A percentile compares a stretch with the other conserved stretches of the same genome.
These are phyloP conservation scores for Meiosimyza platycephala DNA, from an alignment of 2,888 invertebrate genomes.

Conservation along the genomic window DNA sequence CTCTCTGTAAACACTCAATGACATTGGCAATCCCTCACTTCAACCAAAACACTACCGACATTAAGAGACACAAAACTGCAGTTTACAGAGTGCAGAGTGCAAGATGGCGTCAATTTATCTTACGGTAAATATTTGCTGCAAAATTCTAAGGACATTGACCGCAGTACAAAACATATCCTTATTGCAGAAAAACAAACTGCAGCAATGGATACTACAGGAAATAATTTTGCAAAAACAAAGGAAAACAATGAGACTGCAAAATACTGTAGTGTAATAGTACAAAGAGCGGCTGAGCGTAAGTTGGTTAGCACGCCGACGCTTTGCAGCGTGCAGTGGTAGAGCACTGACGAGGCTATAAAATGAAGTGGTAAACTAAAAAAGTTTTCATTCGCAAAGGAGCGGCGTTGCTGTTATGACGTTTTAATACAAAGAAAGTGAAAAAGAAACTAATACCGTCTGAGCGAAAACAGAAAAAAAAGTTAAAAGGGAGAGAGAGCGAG, in stretches of 20 bases:
- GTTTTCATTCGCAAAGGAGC: constrained; percentile 60
- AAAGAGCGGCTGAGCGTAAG: constrained; percentile 4
- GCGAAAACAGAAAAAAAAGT: background rate
- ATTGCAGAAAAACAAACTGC: constrained; percentile 8
- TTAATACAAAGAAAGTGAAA: constrained; percentile 16
- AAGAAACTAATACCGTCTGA: background rate
- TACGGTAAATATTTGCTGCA: constrained; percentile 18
- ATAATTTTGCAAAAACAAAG: background rate
- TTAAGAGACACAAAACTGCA: background rate
- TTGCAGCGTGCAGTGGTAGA: constrained; percentile 42
- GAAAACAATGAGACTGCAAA: background rate
- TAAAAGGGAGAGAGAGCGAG: background rate
- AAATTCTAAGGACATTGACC: constrained; percentile 24
- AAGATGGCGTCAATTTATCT: constrained; percentile 17
- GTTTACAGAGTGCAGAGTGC: background rate
- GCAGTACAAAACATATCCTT: constrained; percentile 10
- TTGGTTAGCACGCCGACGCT: constrained; percentile 30
- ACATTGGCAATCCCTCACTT: background rate
- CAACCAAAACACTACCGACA: background rate
- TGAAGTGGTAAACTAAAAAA: constrained; percentile 54
- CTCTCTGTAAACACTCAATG: background rate
- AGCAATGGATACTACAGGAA: constrained; percentile 2
- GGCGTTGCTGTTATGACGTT: constrained; percentile 47
- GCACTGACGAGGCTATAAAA: constrained; percentile 59
- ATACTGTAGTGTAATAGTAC: background rate